A percentile compares a stretch with the other conserved stretches of the same genome.
These are phyloP conservation scores for Sycobia sp. DNA, from an alignment of 1,140 invertebrate species.

Conservation along the genomic window DNA sequence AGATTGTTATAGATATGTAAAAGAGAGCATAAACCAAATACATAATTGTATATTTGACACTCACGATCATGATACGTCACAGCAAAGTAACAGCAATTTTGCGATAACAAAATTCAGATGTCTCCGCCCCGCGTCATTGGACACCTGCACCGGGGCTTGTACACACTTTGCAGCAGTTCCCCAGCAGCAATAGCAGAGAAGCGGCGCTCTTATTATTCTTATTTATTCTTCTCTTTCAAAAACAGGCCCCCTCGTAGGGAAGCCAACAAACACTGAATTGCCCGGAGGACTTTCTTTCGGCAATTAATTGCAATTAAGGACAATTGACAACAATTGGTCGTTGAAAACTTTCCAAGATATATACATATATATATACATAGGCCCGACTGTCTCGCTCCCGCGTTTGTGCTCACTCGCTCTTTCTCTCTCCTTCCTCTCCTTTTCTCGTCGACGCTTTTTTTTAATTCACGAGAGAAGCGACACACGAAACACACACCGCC, in stretches of 20 bases:
- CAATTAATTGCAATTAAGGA: slow-evolving; percentile 27
- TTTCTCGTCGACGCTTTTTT: too few relatives aligned
- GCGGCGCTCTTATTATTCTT: too few relatives aligned
- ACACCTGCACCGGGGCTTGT: slow-evolving; percentile 2
- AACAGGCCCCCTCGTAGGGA: background rate
- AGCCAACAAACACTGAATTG: slow-evolving; percentile 10
- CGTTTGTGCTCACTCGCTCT: too few relatives aligned
- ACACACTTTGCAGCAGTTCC: background rate
- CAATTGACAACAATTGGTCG: slow-evolving; percentile 27
- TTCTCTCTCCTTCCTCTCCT: too few relatives aligned
- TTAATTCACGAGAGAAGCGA: too few relatives aligned
- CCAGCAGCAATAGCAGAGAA: too few relatives aligned
- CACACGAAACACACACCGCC: too few relatives aligned
- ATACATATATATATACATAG: too few relatives aligned
- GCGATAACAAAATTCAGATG: background rate
- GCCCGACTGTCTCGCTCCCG: background rate
- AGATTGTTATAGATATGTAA: background rate
- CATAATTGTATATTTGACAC: too few relatives aligned
- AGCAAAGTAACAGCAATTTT: slow-evolving; percentile 11
- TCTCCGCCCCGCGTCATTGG: background rate
- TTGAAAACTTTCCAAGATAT: background rate
- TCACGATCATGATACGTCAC: slow-evolving; percentile 33
- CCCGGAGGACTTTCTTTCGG: slow-evolving; percentile 20
- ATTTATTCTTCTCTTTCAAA: too few relatives aligned
- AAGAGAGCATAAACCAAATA: background rate